phyloP scores from a whole-genome alignment of 2,113 vertebrate species.

The Eretmochelys imbricata region DNA sequence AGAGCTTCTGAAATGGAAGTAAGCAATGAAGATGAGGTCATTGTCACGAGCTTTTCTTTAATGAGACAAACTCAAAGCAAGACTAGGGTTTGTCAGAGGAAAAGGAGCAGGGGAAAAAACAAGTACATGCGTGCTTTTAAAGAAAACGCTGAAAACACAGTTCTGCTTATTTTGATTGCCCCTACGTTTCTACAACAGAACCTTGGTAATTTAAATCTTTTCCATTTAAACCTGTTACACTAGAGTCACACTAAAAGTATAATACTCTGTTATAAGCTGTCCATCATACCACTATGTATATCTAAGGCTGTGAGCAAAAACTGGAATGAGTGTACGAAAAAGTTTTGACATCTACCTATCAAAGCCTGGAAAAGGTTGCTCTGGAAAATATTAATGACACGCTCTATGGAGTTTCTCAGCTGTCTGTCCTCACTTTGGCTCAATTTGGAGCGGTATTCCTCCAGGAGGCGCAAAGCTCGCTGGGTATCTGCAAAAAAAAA shows the following conservation, averaged over 20 bases:
- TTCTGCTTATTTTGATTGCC: background rate
- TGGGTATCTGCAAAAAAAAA: slow-evolving; percentile 85
- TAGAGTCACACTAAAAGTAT: too few relatives aligned
- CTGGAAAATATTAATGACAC: slow-evolving; percentile 98
- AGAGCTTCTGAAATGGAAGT: background rate
- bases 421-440: slow-evolving; percentile 91
- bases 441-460: slow-evolving; percentile 93
- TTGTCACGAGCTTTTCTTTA: too few relatives aligned
- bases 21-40: background rate
- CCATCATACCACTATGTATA: too few relatives aligned
- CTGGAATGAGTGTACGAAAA: background rate
- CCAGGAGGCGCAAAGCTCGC: slow-evolving; percentile 92
- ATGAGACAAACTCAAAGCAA: too few relatives aligned
- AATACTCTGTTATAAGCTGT: background rate
- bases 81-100: too few relatives aligned
- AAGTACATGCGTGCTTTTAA: background rate
- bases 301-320: background rate
- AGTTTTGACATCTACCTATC: slow-evolving; percentile 83
- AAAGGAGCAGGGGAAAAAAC: too few relatives aligned
- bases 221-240: too few relatives aligned
- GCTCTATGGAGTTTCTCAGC: slow-evolving; percentile 93
- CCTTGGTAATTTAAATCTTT: too few relatives aligned
- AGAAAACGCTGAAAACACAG: background rate
- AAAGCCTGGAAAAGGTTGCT: slow-evolving; percentile 97
- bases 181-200: background rate